Evolutionary conservation across 2,888 invertebrate genomes (phyloP), one percentile per base, ranked within the genome.

Genomic region (Chironomus riparius): DNA sequence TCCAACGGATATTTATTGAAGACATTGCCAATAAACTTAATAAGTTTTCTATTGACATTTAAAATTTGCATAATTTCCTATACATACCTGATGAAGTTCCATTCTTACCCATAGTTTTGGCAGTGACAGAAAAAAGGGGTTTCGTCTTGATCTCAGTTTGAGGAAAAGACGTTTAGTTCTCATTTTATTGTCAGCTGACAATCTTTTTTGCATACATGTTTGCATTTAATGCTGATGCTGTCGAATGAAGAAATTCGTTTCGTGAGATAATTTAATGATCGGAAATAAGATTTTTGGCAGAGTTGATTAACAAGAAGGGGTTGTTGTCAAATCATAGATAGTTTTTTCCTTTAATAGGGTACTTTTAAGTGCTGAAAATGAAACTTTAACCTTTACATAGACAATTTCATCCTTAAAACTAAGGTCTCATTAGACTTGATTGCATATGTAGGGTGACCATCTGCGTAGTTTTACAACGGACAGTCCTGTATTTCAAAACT

Each of bases 31-130:
- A 72, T 62, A 68, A 68, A 38, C 28, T 56, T 72, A 18, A 18
- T 38, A 72, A 61, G 18, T 24, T 21, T 71, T 71, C 48, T 71
- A 56, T 72, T 62, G 72, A 72, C 72, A 72, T 28, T 56, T 47
- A 68, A 56, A 50, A 72, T 72, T 72, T 72, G 72, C 72, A 72
- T 72, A 72, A 72, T 72, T 72, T 72, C 56, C 24, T 50, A 47
- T 13, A 50, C 56, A 72, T 56, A 56, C 56, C 56, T 56, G 56
- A 56, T n/a, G 56, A 15, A 56, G 6, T 38, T 38, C 38, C 38
- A 38, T 38, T 38, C 38, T 38, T 38, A 38, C 38, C 38, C 38
- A 38, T 38, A 10, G 10, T 38, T 28, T 38, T 38, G 38, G 38
- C 38, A 38, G 38, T 38, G 38, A 38, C 38, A 10, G 38, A 38